Evolutionary conservation across 2,113 vertebrate species (phyloP).

Genomic region (Peucedramus taeniatus): DNA sequence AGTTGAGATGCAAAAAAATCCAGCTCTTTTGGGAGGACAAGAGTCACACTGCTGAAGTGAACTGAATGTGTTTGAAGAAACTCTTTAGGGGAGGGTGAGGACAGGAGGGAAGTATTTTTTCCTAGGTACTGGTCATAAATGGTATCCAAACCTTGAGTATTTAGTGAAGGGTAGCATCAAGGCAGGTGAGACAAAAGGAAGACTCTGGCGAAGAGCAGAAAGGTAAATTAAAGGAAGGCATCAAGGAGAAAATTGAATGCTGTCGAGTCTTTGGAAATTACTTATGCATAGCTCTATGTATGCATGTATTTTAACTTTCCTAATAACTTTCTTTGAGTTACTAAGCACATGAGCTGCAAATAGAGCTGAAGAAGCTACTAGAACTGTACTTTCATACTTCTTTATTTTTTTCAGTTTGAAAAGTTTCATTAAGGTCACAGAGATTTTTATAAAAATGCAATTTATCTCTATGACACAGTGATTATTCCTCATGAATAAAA

Average conservation of each 20-base stretch:
- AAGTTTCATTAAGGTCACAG: not conserved
- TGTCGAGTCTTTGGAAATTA: not conserved
- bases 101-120: not conserved
- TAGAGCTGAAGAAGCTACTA: not conserved
- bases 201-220: not conserved
- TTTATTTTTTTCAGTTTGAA: not conserved
- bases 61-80: not conserved
- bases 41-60: not conserved
- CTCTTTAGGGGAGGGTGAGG: rapidly evolving
- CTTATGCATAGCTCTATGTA: not conserved
- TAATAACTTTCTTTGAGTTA: not conserved
- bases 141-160: not conserved
- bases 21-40: not conserved
- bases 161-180: not conserved
- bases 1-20: not conserved
- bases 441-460: conserved; percentile 34
- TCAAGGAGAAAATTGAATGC: not conserved
- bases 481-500: conserved; percentile 63
- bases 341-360: not conserved
- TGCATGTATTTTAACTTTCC: not conserved
- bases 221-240: not conserved
- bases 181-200: not conserved
- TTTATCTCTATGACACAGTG: conserved; percentile 29
- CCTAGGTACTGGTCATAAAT: not conserved
- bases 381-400: not conserved